These are phyloP conservation scores for Oscheius sp. DNA, from an alignment of 2,888 invertebrate genomes.

Conservation along the genomic window DNA sequence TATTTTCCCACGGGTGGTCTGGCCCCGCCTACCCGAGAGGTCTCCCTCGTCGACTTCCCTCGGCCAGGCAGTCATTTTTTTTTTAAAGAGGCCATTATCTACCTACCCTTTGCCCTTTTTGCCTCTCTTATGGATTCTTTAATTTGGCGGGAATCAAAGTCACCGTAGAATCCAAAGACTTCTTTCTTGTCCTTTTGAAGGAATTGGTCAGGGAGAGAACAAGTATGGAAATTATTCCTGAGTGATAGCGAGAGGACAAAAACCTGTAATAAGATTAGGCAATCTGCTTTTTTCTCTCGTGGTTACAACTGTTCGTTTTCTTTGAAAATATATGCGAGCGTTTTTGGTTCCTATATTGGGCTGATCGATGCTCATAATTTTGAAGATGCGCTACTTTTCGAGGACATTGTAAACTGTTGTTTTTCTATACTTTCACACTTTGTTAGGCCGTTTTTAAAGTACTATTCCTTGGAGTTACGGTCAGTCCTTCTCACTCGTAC, in stretches of 20 bases:
- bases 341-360: too few relatives aligned
- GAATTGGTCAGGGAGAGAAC: too few relatives aligned
- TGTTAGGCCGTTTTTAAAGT: too few relatives aligned
- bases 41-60: background rate
- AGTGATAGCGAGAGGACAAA: background rate
- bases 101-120: background rate
- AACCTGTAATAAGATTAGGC: background rate
- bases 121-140: too few relatives aligned
- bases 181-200: background rate
- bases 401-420: too few relatives aligned
- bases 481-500: too few relatives aligned
- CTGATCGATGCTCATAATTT: too few relatives aligned
- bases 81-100: constrained; percentile 25
- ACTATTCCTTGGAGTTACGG: too few relatives aligned
- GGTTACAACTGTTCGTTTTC: background rate
- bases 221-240: background rate
- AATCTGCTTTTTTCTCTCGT: background rate
- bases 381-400: too few relatives aligned
- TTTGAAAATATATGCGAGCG: too few relatives aligned
- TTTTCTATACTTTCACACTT: too few relatives aligned
- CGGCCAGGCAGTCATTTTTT: background rate
- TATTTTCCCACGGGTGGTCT: constrained; percentile 36
- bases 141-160: background rate
- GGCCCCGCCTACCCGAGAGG: constrained; percentile 8
- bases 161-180: background rate